These are phyloP conservation scores for Cyphomyrus discorhynchus DNA, from an alignment of 2,113 vertebrate genomes.

Conservation along the genomic window DNA sequence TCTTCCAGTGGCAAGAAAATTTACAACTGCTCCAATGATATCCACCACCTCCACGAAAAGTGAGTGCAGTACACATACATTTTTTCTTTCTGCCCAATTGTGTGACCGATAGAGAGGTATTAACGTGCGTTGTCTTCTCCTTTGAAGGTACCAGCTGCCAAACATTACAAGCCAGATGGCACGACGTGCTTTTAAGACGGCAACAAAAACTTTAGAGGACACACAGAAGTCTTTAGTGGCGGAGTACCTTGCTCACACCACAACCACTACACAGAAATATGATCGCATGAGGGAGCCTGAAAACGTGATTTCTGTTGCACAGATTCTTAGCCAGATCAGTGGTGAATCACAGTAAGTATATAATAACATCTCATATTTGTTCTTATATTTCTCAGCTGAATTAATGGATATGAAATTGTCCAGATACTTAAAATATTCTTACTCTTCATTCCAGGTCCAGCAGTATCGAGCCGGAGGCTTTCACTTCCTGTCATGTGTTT, in stretches of 20 bases:
- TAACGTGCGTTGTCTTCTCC: not conserved
- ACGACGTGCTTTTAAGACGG: not conserved
- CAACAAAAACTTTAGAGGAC: not conserved
- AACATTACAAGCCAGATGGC: not conserved
- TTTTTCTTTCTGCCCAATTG: not conserved
- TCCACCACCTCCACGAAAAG: not conserved
- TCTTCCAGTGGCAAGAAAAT: not conserved
- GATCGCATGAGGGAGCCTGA: not conserved
- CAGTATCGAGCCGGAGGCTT: not conserved
- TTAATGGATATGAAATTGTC: not conserved
- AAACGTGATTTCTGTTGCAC: not conserved
- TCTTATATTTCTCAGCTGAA: not conserved
- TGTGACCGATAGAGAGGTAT: not conserved
- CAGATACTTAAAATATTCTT: not conserved
- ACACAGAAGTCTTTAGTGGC: not conserved
- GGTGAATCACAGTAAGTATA: not conserved
- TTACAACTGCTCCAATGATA: not conserved
- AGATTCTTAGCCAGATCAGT: not conserved
- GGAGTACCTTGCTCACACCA: not conserved
- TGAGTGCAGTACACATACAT: not conserved
- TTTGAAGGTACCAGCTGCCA: not conserved
- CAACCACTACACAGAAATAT: not conserved
- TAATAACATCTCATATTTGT: not conserved
- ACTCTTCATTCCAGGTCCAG: not conserved
- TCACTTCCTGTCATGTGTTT: not conserved